Base-by-base conservation (phyloP, 1,140 invertebrate genomes). In the Aethina tumida region DNA sequence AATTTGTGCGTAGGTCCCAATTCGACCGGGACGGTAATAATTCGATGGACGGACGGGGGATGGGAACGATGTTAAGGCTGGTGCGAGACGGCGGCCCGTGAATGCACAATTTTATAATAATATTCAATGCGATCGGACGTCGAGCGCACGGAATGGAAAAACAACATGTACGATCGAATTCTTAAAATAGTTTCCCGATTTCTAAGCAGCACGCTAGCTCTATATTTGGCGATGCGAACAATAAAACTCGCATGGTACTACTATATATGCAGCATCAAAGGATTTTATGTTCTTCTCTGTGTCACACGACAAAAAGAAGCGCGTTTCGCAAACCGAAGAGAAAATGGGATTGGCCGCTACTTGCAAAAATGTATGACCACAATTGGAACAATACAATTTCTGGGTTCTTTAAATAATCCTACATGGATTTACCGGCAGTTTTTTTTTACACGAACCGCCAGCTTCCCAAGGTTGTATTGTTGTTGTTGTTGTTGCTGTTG, bases 161-260 rank as follows among this genome's bases (percentile, higher is more conserved):
- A 39, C 18, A 41, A 21, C 21, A 10, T n/a, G 18, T 16, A 19
- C 16, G 19, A 28, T 37, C 26, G 34, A 45, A 45, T 49, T 49
- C 47, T 49, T 45, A 32, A 49, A 36, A 49, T 49, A 36, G 36
- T 33, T 30, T 31, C 19, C 29, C 47, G 22, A 31, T 32, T 33
- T 43, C 41, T 43, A 49, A 39, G 42, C 42, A 40, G 47, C 47
- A 45, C 42, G 42, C 47, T 42, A 49, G 42, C 45, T 45, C 47
- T 49, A 39, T 49, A 49, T 49, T 49, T 49, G 47, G 47, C 22
- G 13, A 44, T 44, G 32, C 45, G 41, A 40, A 49, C 47, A 42
- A 45, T 39, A 49, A 49, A 45, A 30, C 34, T 39, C 41, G 35
- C 32, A 44, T 35, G 26, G 18, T 22, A 33, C 39, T 39, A 19